Evolutionary conservation across 2,888 invertebrate species (phyloP).

Genomic region (Drosophila meridionalis): DNA sequence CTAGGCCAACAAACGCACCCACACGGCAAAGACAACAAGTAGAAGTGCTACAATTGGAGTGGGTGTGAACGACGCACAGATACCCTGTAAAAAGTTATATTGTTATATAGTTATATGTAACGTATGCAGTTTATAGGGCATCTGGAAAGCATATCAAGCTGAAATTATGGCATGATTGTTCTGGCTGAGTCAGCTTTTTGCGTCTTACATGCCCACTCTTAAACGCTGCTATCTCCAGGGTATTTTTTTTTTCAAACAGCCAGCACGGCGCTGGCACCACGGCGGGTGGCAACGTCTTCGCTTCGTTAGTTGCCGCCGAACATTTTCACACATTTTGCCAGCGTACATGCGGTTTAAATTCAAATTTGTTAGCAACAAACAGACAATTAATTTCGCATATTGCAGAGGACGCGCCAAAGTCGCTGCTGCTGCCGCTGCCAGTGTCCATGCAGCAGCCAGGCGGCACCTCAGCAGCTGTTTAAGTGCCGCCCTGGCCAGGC

Average conservation of each 20-base stretch:
- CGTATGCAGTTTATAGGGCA: not conserved
- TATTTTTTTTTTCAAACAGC: conserved; percentile 1
- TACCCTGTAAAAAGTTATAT: not conserved
- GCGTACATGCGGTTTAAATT: conserved; percentile 77
- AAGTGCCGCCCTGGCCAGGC: conserved; percentile 9
- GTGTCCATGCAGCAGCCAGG: conserved; percentile 2
- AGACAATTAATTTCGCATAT: conserved; percentile 81
- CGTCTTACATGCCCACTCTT: not conserved
- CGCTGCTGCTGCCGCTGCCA: conserved; percentile 8
- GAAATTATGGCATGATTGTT: too few species aligned
- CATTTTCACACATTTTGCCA: conserved; percentile 73
- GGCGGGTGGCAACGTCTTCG: conserved; percentile 27
- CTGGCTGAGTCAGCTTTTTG: not conserved
- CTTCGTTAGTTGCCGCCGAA: conserved; percentile 52
- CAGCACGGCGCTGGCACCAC: not conserved
- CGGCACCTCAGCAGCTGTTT: conserved; percentile 3
- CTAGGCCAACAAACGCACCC: conserved; percentile 66
- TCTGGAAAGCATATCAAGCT: too few species aligned
- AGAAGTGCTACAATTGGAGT: not conserved
- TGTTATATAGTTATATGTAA: not conserved
- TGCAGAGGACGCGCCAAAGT: conserved; percentile 62
- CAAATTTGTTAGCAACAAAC: conserved; percentile 82
- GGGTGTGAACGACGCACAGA: not conserved
- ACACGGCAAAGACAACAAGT: conserved; percentile 36
- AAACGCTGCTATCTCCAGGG: not conserved